Conservation (phyloP, 2,113 vertebrate genomes). For the Gallinago media region DNA sequence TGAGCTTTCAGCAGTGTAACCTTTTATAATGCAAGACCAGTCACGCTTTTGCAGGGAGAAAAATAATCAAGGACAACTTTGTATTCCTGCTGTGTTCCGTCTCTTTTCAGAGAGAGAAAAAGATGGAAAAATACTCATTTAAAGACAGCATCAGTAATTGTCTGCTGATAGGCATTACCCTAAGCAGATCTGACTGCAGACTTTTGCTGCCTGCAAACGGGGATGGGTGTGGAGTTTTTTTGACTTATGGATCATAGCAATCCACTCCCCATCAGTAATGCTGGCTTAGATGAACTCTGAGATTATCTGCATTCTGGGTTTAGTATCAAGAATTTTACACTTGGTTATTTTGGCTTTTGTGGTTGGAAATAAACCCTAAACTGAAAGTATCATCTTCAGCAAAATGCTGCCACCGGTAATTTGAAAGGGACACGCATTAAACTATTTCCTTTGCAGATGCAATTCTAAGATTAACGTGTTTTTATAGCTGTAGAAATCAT, state of each 20-base stretch:
- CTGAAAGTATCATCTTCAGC: not conserved
- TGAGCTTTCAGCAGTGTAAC: not conserved
- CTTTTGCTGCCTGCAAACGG: not conserved
- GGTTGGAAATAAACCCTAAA: not conserved
- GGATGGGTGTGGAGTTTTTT: not conserved
- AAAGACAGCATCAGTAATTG: not conserved
- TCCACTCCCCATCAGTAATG: not conserved
- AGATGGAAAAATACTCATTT: not conserved
- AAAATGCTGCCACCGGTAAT: not conserved
- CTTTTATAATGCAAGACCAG: not conserved
- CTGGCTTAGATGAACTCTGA: not conserved
- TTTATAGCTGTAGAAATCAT: not conserved
- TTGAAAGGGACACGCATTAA: not conserved
- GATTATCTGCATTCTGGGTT: not conserved
- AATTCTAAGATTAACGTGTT: not conserved
- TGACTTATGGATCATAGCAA: rapidly evolving
- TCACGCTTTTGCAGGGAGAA: not conserved
- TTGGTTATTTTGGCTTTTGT: not conserved
- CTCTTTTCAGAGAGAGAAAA: not conserved
- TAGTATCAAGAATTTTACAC: not conserved
- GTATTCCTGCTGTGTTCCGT: not conserved
- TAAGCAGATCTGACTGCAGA: not conserved
- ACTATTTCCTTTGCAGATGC: not conserved
- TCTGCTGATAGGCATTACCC: not conserved
- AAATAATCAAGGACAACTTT: not conserved